Conservation (phyloP, 2,888 invertebrate genomes). For the Tipula helvola region DNA sequence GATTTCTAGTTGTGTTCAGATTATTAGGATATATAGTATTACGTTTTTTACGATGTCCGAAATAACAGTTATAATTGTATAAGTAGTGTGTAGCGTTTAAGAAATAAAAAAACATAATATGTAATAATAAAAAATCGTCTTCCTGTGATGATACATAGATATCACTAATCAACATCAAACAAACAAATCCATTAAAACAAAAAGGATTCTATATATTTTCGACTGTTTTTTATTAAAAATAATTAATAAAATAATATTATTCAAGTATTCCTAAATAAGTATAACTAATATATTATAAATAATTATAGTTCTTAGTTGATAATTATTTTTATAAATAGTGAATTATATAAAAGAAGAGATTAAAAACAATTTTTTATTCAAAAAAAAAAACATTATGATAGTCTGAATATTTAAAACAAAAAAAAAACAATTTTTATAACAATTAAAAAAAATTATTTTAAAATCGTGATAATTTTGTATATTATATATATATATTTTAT, state of each 20-base stretch:
- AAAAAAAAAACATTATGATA: neutral
- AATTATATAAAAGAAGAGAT: neutral
- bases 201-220: neutral
- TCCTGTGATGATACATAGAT: neutral
- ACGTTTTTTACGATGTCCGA: slow-evolving; percentile 54
- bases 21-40: slow-evolving; percentile 59
- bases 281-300: neutral
- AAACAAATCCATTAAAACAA: neutral
- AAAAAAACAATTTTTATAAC: neutral
- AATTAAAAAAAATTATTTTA: neutral
- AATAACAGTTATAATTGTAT: slow-evolving; percentile 28
- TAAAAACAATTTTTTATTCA: neutral
- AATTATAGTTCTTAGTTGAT: neutral
- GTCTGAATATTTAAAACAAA: neutral
- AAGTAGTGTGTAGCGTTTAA: neutral
- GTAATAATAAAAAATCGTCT: neutral
- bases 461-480: neutral
- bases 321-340: neutral
- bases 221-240: neutral
- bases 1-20: slow-evolving; percentile 58
- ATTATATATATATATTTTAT: neutral
- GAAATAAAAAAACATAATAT: neutral
- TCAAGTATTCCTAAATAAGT: neutral
- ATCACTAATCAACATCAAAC: neutral
- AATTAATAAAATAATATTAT: neutral